Percentiles rank a stretch among this genome's conserved stretches.
These are phyloP conservation scores for Hippolais icterina DNA, from an alignment of 2,113 vertebrate genomes.

Conservation along the genomic window DNA sequence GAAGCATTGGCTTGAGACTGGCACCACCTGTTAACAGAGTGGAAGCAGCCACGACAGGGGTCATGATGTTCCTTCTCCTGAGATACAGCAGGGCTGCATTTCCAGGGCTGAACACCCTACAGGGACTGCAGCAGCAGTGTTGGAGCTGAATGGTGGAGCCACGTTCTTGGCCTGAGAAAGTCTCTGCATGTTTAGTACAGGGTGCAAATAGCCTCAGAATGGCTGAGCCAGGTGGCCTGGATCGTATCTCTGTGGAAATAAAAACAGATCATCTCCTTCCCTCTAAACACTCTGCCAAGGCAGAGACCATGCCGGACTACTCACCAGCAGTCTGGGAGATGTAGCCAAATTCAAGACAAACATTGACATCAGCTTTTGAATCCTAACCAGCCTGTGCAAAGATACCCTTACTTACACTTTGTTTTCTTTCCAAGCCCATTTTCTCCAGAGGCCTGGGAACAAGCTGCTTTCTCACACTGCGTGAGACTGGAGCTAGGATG, in stretches of 20 bases:
- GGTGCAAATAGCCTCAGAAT: not conserved
- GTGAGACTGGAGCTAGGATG: not conserved
- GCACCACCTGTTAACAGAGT: not conserved
- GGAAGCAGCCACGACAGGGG: not conserved
- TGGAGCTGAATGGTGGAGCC: not conserved
- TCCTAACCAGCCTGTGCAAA: not conserved
- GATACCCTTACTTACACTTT: not conserved
- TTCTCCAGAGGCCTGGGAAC: not conserved
- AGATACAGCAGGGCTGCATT: rapidly evolving
- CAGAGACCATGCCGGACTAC: not conserved
- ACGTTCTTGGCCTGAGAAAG: not conserved
- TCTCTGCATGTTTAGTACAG: not conserved
- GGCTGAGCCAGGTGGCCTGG: not conserved
- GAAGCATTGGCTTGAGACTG: not conserved
- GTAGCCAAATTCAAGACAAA: not conserved
- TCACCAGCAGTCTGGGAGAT: not conserved
- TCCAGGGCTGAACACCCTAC: rapidly evolving
- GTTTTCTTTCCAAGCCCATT: not conserved
- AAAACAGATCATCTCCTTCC: not conserved
- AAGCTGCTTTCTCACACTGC: not conserved
- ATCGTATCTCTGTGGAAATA: not conserved
- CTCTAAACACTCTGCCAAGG: not conserved
- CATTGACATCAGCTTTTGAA: conserved; percentile 5
- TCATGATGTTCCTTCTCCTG: not conserved
- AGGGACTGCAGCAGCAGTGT: not conserved